A percentile compares a stretch with the other conserved stretches of the same genome.
Conservation (phyloP, 2,113 vertebrate species). For the Drymodes brunneopygia region DNA sequence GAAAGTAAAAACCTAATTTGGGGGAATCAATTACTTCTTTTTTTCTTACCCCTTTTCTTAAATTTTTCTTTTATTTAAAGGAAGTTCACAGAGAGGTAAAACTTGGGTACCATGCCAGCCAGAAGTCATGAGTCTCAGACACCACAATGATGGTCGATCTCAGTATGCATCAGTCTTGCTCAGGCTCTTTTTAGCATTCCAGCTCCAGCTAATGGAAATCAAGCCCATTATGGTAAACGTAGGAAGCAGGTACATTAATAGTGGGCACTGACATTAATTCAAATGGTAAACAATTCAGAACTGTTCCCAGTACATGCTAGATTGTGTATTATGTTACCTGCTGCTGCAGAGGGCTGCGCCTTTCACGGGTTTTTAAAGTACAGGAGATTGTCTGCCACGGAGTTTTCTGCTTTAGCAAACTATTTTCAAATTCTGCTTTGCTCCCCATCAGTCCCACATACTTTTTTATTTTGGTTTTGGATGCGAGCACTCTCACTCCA, state of each 20-base stretch:
- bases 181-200: slow-evolving; percentile 31
- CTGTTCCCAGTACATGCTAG: slow-evolving; percentile 8
- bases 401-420: slow-evolving; percentile 2
- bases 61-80: not conserved
- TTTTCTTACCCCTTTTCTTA: not conserved
- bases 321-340: slow-evolving; percentile 6
- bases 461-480: not conserved
- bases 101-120: slow-evolving; percentile 39
- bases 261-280: slow-evolving; percentile 57
- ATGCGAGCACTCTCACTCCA: not conserved
- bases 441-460: not conserved
- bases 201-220: slow-evolving; percentile 62
- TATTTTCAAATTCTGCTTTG: not conserved
- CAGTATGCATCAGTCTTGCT: slow-evolving; percentile 31
- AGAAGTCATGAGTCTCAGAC: not conserved
- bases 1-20: slow-evolving; percentile 76
- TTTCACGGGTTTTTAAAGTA: not conserved
- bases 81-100: slow-evolving; percentile 62
- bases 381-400: not conserved
- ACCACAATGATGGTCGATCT: slow-evolving; percentile 30
- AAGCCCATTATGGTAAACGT: slow-evolving; percentile 58
- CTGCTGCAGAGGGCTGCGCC: not conserved
- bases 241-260: slow-evolving; percentile 61
- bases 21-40: slow-evolving; percentile 72
- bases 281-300: slow-evolving; percentile 58